Conservation (phyloP, 2,888 invertebrate species). For the Lochmaea capreae region DNA sequence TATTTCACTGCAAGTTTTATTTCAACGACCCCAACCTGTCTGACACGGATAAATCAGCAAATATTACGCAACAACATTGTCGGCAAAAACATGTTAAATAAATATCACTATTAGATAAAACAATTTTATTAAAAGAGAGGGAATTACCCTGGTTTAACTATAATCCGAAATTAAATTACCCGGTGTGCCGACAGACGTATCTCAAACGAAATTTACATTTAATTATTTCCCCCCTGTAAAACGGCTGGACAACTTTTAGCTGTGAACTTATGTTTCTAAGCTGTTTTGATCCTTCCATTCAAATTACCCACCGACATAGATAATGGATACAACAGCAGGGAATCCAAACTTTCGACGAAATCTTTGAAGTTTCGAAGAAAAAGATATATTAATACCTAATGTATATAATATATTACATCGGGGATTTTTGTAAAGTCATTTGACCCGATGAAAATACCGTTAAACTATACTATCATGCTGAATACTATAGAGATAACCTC, state of each 20-base stretch:
- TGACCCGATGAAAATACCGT: not conserved
- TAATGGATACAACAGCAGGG: slow-evolving; percentile 23
- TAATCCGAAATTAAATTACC: not conserved
- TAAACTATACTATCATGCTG: not conserved
- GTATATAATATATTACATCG: not conserved
- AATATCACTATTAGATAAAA: not conserved
- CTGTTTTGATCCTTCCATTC: slow-evolving; percentile 26
- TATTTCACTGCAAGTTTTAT: too few relatives aligned
- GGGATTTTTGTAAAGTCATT: not conserved
- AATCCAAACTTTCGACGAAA: slow-evolving; percentile 3
- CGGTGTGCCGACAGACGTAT: not conserved
- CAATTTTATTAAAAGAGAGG: not conserved
- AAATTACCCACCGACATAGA: slow-evolving; percentile 21
- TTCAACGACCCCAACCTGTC: too few relatives aligned
- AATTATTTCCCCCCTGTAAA: slow-evolving; percentile 5
- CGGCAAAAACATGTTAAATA: too few relatives aligned
- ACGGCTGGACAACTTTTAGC: slow-evolving; percentile 12
- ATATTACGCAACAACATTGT: too few relatives aligned
- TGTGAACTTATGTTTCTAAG: slow-evolving; percentile 15
- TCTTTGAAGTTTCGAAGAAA: slow-evolving; percentile 7
- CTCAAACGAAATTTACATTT: slow-evolving; percentile 17
- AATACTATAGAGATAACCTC: not conserved
- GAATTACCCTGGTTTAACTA: not conserved
- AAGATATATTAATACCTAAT: slow-evolving; percentile 15
- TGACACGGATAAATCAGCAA: too few relatives aligned